Percentiles rank a stretch among this genome's conserved stretches.
These are phyloP conservation scores for Tapirus terrestris DNA, from an alignment of 2,113 vertebrate species.

Conservation along the genomic window DNA sequence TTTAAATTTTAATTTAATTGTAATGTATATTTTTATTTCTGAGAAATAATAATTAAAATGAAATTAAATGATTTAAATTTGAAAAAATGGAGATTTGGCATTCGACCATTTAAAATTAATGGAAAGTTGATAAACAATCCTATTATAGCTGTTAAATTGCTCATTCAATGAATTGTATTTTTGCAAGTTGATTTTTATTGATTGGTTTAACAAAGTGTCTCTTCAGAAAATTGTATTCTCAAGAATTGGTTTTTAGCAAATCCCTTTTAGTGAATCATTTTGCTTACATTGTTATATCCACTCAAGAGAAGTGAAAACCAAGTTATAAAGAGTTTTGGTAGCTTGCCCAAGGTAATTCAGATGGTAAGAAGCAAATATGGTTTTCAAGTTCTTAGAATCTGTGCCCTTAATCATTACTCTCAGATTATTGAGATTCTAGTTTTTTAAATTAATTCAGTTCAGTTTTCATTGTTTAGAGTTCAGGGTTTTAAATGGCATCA, in stretches of 20 bases:
- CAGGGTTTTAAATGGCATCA: neutral
- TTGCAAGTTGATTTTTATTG: neutral
- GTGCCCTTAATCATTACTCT: neutral
- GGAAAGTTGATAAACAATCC: neutral
- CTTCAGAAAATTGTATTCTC: neutral
- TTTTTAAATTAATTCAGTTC: slow-evolving; percentile 11
- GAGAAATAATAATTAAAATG: neutral
- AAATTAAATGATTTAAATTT: neutral
- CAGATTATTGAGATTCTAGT: neutral
- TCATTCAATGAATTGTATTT: neutral
- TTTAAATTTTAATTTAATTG: slow-evolving; percentile 9
- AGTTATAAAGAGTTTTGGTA: neutral
- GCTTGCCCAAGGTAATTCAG: neutral
- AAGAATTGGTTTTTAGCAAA: neutral
- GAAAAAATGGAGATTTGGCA: neutral
- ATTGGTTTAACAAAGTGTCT: neutral
- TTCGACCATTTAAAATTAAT: slow-evolving; percentile 33
- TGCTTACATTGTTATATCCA: neutral
- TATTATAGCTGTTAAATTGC: neutral
- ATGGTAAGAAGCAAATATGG: neutral
- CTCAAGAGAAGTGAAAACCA: neutral
- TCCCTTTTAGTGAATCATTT: neutral
- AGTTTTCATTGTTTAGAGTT: neutral
- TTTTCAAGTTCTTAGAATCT: neutral
- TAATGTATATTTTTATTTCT: neutral